Percentiles rank a stretch among this genome's conserved stretches.
Evolutionary conservation across 2,888 invertebrate genomes (phyloP).

Genomic region (Thera obeliscata): DNA sequence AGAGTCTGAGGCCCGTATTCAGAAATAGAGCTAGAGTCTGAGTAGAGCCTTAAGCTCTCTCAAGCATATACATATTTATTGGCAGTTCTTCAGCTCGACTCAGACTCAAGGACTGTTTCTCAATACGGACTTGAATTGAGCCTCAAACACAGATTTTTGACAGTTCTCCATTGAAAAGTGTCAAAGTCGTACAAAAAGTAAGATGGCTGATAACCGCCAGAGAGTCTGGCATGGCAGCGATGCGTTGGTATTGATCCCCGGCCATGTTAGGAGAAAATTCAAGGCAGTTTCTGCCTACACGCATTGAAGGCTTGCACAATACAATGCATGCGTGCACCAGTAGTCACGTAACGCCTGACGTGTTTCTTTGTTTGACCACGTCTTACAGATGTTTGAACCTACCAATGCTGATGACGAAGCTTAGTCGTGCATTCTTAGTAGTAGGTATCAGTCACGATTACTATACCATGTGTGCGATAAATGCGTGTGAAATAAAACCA

Average conservation of each 20-base stretch:
- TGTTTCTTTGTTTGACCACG: conserved; percentile 42
- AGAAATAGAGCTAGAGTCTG: too few species aligned
- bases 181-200: conserved; percentile 19
- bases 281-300: conserved; percentile 57
- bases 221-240: conserved; percentile 50
- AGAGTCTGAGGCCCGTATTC: too few species aligned
- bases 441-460: conserved; percentile 18
- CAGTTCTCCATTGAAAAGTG: not conserved
- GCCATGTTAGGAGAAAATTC: conserved; percentile 55
- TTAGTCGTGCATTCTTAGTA: conserved; percentile 20
- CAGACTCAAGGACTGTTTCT: too few species aligned
- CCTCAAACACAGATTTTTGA: too few species aligned
- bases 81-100: too few species aligned
- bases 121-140: too few species aligned
- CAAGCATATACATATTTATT: too few species aligned
- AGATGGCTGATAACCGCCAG: conserved; percentile 47
- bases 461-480: conserved; percentile 27
- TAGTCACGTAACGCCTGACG: conserved; percentile 43
- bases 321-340: conserved; percentile 44
- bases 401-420: conserved; percentile 24
- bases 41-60: too few species aligned
- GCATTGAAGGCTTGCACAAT: conserved; percentile 44
- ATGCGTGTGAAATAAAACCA: conserved; percentile 47
- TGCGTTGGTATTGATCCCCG: conserved; percentile 40
- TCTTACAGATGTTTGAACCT: conserved; percentile 24